Evolutionary conservation across 2,113 vertebrate species (phyloP).

Genomic region (Notiomystis cincta): DNA sequence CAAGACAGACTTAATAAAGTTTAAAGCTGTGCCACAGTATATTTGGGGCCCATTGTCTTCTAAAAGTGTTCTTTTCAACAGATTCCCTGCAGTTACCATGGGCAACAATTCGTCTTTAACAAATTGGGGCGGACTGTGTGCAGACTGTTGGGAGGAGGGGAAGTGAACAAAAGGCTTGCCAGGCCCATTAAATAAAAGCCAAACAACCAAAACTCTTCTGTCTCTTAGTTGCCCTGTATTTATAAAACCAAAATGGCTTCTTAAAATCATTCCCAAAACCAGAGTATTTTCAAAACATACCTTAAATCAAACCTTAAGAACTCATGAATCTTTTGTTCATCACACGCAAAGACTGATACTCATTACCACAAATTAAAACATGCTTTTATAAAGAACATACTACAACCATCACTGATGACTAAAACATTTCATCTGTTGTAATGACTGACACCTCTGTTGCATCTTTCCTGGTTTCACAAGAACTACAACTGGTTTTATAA

Average conservation of each 20-base stretch:
- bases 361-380: not conserved
- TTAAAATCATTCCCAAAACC: not conserved
- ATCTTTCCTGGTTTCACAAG: not conserved
- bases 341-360: fast-evolving
- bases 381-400: not conserved
- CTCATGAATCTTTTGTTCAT: not conserved
- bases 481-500: not conserved
- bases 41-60: constrained; percentile 70
- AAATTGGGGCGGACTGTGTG: not conserved
- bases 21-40: constrained; percentile 74
- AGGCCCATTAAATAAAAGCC: not conserved
- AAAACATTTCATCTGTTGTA: not conserved
- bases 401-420: not conserved
- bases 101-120: constrained; percentile 62
- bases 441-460: not conserved
- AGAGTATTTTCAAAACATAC: not conserved
- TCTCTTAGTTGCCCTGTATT: not conserved
- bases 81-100: constrained; percentile 65
- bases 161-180: constrained; percentile 1
- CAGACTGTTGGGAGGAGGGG: not conserved
- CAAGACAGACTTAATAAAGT: constrained; percentile 78
- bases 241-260: not conserved
- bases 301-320: not conserved
- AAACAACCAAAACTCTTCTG: not conserved
- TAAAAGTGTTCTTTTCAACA: constrained; percentile 60